Evolutionary conservation across 2,113 vertebrate species (phyloP).

Genomic region (Pungitius pungitius): DNA sequence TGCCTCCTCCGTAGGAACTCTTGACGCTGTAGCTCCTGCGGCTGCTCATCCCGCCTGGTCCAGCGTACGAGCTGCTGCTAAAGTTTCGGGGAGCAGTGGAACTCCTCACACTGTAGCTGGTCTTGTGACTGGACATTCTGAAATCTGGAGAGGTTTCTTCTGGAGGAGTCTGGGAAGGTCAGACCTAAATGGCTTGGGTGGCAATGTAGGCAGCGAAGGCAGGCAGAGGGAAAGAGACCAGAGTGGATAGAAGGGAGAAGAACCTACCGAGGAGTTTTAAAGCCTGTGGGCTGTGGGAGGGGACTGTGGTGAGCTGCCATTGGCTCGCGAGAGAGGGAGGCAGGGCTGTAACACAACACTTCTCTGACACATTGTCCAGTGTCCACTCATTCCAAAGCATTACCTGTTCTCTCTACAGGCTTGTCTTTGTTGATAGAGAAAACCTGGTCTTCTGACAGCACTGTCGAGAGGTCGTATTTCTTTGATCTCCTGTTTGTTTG

Average conservation of each 20-base stretch:
- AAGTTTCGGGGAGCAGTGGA: slow-evolving; percentile 72
- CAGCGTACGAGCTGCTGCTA: slow-evolving; percentile 78
- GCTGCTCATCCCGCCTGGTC: slow-evolving; percentile 37
- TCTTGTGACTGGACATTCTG: slow-evolving; percentile 67
- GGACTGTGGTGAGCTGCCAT: slow-evolving; percentile 56
- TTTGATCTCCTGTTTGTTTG: neutral
- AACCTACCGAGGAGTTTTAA: slow-evolving; percentile 71
- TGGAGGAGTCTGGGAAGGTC: slow-evolving; percentile 44
- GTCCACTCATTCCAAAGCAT: slow-evolving; percentile 65
- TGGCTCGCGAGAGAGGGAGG: slow-evolving; percentile 63
- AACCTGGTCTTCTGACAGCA: slow-evolving; percentile 24
- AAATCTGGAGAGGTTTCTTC: slow-evolving; percentile 35
- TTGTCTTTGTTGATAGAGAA: slow-evolving; percentile 32
- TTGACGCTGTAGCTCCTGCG: slow-evolving; percentile 68
- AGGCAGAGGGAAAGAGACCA: slow-evolving; percentile 71
- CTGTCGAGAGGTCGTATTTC: neutral
- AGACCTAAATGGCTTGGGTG: slow-evolving; percentile 27
- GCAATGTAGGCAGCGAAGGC: slow-evolving; percentile 38
- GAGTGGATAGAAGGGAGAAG: slow-evolving; percentile 74
- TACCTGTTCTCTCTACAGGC: slow-evolving; percentile 62
- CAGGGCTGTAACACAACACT: slow-evolving; percentile 75
- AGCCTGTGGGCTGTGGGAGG: slow-evolving; percentile 71
- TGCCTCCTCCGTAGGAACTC: slow-evolving; percentile 65
- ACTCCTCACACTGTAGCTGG: slow-evolving; percentile 55
- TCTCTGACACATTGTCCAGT: slow-evolving; percentile 69